Conservation (phyloP, 2,888 invertebrate genomes). For the Tridacna crocea region DNA sequence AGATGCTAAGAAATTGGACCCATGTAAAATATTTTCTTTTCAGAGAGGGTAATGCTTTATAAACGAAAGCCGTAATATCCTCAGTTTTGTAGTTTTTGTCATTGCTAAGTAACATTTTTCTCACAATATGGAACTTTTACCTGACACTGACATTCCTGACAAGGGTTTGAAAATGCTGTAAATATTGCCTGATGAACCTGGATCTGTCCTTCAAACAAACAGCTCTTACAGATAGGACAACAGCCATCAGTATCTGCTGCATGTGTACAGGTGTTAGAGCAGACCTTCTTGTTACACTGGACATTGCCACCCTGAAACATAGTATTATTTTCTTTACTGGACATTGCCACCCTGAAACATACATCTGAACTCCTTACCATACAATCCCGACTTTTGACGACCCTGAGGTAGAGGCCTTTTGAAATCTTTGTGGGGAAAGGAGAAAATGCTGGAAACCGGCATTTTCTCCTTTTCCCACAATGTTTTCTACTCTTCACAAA, state of each 20-base stretch:
- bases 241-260: slow-evolving; percentile 72
- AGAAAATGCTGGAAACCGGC: too few species aligned
- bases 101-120: too few species aligned
- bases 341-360: slow-evolving; percentile 59
- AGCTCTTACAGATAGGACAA: slow-evolving; percentile 58
- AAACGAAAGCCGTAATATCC: too few species aligned
- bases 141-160: slow-evolving; percentile 67
- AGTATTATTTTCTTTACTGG: too few species aligned
- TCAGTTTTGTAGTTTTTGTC: too few species aligned
- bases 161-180: slow-evolving; percentile 52
- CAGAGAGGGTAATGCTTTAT: too few species aligned
- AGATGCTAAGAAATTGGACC: neutral
- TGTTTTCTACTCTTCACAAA: too few species aligned
- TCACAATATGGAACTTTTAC: neutral
- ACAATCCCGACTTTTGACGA: too few species aligned
- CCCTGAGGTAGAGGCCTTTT: too few species aligned
- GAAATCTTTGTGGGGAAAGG: too few species aligned
- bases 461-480: too few species aligned
- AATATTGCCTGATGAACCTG: slow-evolving; percentile 58
- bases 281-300: slow-evolving; percentile 56
- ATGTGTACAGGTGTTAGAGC: slow-evolving; percentile 70
- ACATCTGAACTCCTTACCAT: too few species aligned
- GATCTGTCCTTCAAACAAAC: slow-evolving; percentile 36
- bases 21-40: neutral
- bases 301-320: slow-evolving; percentile 59